Conservation (phyloP, 2,888 invertebrate species). For the Panzeria rudis region DNA sequence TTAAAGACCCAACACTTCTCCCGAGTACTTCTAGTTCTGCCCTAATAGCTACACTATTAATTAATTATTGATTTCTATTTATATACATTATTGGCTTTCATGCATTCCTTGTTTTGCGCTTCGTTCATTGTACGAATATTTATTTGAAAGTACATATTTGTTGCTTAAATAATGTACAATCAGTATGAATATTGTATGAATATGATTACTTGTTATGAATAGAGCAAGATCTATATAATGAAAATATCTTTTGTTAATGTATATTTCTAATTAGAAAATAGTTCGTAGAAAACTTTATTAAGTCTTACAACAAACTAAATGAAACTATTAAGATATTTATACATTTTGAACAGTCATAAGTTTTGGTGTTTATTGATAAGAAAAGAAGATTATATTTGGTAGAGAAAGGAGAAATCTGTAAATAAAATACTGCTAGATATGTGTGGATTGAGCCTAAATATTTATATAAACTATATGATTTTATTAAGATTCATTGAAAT, state of each 20-base stretch:
- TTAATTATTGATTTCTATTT: conserved; percentile 2
- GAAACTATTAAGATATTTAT: neutral
- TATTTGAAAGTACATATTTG: neutral
- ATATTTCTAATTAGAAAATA: neutral
- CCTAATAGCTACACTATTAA: neutral
- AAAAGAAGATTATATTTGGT: too few species aligned
- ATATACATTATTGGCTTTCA: neutral
- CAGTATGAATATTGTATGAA: neutral
- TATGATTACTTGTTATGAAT: neutral
- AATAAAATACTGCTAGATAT: too few species aligned
- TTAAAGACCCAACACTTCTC: too few species aligned
- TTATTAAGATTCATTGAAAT: too few species aligned
- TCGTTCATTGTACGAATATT: neutral
- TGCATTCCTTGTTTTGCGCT: neutral
- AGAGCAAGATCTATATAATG: neutral
- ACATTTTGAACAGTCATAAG: too few species aligned
- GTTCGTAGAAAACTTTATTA: too few species aligned
- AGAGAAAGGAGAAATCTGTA: too few species aligned
- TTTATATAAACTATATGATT: too few species aligned
- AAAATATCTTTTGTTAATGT: neutral
- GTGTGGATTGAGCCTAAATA: too few species aligned
- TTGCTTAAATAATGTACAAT: neutral
- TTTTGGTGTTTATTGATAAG: too few species aligned
- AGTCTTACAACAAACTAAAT: neutral
- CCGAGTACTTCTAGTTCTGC: neutral